Conservation (phyloP, 2,113 vertebrate species). For the Pardalotus punctatus region DNA sequence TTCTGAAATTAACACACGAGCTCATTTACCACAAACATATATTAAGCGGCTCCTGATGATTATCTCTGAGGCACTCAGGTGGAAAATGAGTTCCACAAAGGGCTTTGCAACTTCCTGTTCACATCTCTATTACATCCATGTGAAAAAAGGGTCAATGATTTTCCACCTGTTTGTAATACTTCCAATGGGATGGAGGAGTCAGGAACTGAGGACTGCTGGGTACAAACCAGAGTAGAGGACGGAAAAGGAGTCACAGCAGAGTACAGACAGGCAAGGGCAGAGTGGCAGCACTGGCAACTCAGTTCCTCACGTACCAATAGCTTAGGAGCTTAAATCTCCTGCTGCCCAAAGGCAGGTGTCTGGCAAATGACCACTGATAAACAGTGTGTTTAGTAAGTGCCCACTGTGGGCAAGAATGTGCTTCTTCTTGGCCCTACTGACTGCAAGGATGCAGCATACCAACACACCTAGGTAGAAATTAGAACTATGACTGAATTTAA, state of each 20-base stretch:
- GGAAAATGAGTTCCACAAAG: background rate
- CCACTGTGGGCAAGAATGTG: rapidly evolving
- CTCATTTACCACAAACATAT: background rate
- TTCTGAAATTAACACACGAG: background rate
- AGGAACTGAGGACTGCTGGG: background rate
- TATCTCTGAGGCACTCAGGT: background rate
- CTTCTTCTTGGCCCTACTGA: background rate
- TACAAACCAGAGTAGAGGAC: background rate
- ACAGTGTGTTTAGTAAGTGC: rapidly evolving
- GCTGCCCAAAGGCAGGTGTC: background rate
- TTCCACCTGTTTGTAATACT: background rate
- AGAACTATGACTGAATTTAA: background rate
- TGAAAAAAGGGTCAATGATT: background rate
- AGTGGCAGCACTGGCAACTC: background rate
- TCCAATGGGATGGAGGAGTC: background rate
- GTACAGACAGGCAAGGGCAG: background rate
- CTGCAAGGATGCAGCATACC: background rate
- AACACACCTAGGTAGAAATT: background rate
- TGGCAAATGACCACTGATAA: background rate
- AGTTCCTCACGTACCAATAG: background rate
- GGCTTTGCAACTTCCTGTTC: background rate
- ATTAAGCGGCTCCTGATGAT: background rate
- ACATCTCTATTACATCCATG: background rate
- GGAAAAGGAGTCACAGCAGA: background rate
- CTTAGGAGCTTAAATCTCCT: background rate